These are phyloP conservation scores for Mustela nigripes DNA, from an alignment of 2,113 vertebrate genomes.

Conservation along the genomic window DNA sequence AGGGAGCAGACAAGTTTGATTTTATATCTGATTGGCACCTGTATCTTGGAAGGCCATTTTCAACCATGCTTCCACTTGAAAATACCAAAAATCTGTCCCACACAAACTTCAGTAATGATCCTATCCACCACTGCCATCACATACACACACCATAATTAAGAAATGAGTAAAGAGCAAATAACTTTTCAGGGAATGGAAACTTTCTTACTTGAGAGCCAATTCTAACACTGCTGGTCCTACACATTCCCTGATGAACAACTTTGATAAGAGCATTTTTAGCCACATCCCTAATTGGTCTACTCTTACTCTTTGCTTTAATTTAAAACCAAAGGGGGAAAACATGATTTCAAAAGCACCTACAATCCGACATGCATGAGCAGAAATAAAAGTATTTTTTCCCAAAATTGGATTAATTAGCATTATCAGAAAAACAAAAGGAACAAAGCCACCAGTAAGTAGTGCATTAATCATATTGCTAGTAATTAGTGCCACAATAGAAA, in stretches of 20 bases:
- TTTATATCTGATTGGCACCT: fast-evolving
- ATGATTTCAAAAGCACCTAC: slow-evolving; percentile 75
- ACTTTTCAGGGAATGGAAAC: slow-evolving; percentile 28
- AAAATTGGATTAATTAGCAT: slow-evolving; percentile 88
- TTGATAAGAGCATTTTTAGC: slow-evolving; percentile 68
- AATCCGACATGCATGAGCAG: slow-evolving; percentile 76
- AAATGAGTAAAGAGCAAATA: neutral
- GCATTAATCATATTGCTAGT: slow-evolving; percentile 88
- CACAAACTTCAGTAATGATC: neutral
- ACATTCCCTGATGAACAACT: slow-evolving; percentile 52
- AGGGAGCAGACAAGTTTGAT: neutral
- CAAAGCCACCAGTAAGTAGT: slow-evolving; percentile 84
- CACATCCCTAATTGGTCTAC: slow-evolving; percentile 72
- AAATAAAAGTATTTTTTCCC: slow-evolving; percentile 81
- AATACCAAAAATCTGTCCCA: neutral
- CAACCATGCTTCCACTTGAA: neutral
- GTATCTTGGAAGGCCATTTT: neutral
- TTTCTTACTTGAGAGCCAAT: slow-evolving; percentile 4
- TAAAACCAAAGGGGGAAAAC: slow-evolving; percentile 63
- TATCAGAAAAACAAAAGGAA: slow-evolving; percentile 87
- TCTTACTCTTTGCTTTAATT: slow-evolving; percentile 79
- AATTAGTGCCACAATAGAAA: slow-evolving; percentile 86
- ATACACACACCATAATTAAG: neutral
- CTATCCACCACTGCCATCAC: fast-evolving
- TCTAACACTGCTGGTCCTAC: neutral